Evolutionary conservation across 2,797 vertebrate genomes (phyloP), one percentile per base, ranked within the genome.

Genomic region (Hoplostethus atlanticus): DNA sequence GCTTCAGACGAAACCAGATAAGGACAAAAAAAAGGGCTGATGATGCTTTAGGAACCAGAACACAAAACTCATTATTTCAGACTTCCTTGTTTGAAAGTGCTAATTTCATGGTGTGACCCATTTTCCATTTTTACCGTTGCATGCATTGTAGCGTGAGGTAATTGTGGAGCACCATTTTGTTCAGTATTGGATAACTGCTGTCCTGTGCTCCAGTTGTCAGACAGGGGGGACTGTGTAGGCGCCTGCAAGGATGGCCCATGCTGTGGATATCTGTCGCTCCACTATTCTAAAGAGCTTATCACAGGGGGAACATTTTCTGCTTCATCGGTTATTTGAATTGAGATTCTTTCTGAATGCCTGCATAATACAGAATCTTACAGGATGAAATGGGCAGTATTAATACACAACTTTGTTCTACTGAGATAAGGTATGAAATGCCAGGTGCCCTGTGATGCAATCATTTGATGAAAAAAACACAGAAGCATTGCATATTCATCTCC

Each of bases 231-330:
- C 17, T 50, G 64, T 48, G 64, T 10, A 66, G 55, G 63, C 66
- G 84, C 86, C 79, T 87, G 77, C 81, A 75, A 87, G 77, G 78
- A 86, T 84, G 81, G 64, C 83, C 83, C 83, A 82, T 73, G 84
- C 89, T 85, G 87, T 3, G 73, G 81, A 84, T 90, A 92, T 91
- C 84, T 91, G 87, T 88, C 85, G 83, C 76, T 85, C 82, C 65
- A 62, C 74, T 81, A 85, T 90, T 88, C 77, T 81, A 80, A 85
- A 91, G 84, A 89, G 90, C 88, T 92, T 89, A 91, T 91, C 88
- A 84, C 87, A 92, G 86, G 82, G 71, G 73, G 79, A 84, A 88
- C 82, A 77, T 87, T 86, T 89, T 90, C 85, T 83, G 87, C 90
- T 84, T 76, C 85, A 82, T 66, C 71, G 69, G 84, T 84, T 84